Conservation (phyloP, 2,888 invertebrate genomes). For the Craniophora ligustri region DNA sequence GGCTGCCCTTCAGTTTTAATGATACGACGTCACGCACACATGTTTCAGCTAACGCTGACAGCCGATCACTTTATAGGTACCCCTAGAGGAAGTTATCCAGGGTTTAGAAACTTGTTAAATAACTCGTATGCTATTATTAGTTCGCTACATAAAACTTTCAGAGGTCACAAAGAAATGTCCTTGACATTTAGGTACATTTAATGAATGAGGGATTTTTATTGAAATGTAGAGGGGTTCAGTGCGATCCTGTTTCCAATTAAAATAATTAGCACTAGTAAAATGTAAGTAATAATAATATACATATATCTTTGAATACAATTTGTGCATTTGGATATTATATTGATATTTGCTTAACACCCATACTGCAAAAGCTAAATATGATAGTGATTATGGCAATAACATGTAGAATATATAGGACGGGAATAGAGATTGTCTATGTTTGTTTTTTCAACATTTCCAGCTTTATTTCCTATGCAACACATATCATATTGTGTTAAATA, state of each 20-base stretch:
- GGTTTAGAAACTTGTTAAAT: constrained; percentile 43
- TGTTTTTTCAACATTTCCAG: too few species aligned
- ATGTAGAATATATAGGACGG: too few species aligned
- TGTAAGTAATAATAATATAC: too few species aligned
- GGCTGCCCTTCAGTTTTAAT: constrained; percentile 67
- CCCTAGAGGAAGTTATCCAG: constrained; percentile 38
- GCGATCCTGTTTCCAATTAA: too few species aligned
- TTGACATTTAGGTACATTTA: constrained; percentile 28
- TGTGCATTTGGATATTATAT: too few species aligned
- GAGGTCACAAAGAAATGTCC: constrained; percentile 27
- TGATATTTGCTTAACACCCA: too few species aligned
- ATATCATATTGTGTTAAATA: constrained; percentile 21
- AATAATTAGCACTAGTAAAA: too few species aligned
- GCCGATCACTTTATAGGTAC: constrained; percentile 18
- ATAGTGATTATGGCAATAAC: too few species aligned
- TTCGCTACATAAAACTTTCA: constrained; percentile 34
- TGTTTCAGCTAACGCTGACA: constrained; percentile 22
- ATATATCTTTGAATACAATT: too few species aligned
- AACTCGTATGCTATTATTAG: constrained; percentile 44
- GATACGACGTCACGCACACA: constrained; percentile 64
- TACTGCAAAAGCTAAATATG: too few species aligned
- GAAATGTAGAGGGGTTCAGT: constrained; percentile 30
- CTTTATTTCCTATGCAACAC: too few species aligned
- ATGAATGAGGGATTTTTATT: constrained; percentile 35
- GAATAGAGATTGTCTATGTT: too few species aligned